Evolutionary conservation across 35 echinoderm and acorn worm genomes (phyloP).

Genomic region (Heliocidaris erythrogramma): DNA sequence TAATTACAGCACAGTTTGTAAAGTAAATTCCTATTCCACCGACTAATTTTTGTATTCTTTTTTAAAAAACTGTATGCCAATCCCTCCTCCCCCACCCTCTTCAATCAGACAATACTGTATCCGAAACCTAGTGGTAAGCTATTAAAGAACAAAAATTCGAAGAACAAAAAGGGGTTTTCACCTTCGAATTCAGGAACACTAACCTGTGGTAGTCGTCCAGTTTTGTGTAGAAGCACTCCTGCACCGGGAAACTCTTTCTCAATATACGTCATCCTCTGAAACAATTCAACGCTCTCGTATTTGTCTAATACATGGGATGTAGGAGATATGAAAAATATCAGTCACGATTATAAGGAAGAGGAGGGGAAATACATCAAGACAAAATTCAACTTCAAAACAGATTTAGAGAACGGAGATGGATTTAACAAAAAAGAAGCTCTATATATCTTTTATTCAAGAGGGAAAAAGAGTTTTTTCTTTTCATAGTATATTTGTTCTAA

Average conservation of each 20-base stretch:
- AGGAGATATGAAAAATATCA: neutral
- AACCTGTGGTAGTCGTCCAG: conserved; percentile 64
- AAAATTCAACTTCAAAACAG: neutral
- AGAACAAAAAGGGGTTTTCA: too few species aligned
- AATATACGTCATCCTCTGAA: conserved; percentile 63
- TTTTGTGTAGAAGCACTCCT: conserved; percentile 63
- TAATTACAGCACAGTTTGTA: too few species aligned
- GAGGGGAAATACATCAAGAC: neutral
- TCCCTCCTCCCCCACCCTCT: too few species aligned
- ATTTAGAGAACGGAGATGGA: neutral
- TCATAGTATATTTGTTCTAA: too few species aligned
- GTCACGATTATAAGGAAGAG: neutral
- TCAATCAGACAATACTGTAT: too few species aligned
- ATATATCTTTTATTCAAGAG: too few species aligned
- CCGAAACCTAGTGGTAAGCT: too few species aligned
- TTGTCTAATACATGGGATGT: conserved; percentile 43
- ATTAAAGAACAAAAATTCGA: too few species aligned
- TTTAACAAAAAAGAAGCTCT: neutral
- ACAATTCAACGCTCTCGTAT: conserved; percentile 57
- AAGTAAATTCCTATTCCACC: too few species aligned
- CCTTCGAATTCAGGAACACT: neutral
- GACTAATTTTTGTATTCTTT: too few species aligned
- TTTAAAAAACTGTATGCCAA: too few species aligned
- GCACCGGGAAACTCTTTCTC: conserved; percentile 75
- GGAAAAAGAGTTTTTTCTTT: too few species aligned